Percentiles rank a stretch among this genome's conserved stretches.
Conservation (phyloP, 2,113 vertebrate species). For the Silurus glanis region DNA sequence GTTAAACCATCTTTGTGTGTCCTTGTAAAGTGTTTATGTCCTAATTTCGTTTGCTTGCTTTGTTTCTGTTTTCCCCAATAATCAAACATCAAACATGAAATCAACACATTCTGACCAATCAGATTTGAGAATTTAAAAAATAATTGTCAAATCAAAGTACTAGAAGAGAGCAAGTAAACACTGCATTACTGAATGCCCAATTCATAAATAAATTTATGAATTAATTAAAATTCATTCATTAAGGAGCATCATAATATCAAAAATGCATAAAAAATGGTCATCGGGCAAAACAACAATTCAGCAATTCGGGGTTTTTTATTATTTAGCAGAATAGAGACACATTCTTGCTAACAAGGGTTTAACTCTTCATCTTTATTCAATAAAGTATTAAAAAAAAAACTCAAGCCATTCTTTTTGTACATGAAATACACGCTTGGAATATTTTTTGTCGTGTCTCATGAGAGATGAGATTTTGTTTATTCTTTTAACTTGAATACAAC, state of each 20-base stretch:
- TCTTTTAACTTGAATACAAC: constrained; percentile 45
- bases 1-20: background rate
- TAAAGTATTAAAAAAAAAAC: constrained; percentile 36
- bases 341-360: background rate
- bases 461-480: constrained; percentile 29
- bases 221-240: background rate
- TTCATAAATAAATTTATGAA: background rate
- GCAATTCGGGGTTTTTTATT: background rate
- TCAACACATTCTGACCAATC: background rate
- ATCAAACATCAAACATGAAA: background rate
- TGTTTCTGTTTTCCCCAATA: background rate
- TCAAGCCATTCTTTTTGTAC: constrained; percentile 29
- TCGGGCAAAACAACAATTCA: too few species aligned
- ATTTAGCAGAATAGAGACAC: background rate
- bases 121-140: background rate
- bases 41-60: background rate
- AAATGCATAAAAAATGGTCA: too few species aligned
- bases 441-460: constrained; percentile 2
- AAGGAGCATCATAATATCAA: too few species aligned
- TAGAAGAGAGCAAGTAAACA: background rate
- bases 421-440: constrained; percentile 25
- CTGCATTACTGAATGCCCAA: background rate
- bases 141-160: background rate
- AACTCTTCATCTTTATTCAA: background rate
- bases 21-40: background rate